Percentiles rank a stretch among this genome's conserved stretches.
phyloP scores from a whole-genome alignment of 2,113 vertebrate genomes.

The Platichthys stellatus region DNA sequence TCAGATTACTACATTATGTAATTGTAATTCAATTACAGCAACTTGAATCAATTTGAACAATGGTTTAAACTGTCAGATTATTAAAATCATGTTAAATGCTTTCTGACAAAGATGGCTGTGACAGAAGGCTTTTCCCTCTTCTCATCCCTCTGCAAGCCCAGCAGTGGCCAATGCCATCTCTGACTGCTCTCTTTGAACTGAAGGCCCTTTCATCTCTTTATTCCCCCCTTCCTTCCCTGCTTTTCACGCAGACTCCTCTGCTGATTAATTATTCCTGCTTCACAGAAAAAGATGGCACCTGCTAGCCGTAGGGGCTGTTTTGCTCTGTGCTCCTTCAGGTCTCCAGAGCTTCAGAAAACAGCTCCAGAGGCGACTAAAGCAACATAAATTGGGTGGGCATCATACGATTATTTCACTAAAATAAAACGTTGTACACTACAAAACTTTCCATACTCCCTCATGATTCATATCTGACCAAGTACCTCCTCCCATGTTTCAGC shows the following conservation, averaged over 20 bases:
- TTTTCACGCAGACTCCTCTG: slow-evolving; percentile 34
- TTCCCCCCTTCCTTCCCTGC: slow-evolving; percentile 12
- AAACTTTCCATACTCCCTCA: neutral
- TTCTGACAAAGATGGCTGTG: neutral
- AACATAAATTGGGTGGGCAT: neutral
- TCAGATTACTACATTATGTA: no score
- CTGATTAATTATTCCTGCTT: slow-evolving; percentile 64
- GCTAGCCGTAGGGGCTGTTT: slow-evolving; percentile 45
- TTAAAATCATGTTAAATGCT: slow-evolving; percentile 14
- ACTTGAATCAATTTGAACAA: neutral
- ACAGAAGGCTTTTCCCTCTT: neutral
- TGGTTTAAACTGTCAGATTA: slow-evolving; percentile 18
- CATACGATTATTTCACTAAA: neutral
- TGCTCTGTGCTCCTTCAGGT: slow-evolving; percentile 25
- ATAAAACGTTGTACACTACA: neutral
- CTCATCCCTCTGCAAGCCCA: slow-evolving; percentile 15
- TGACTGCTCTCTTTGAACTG: slow-evolving; percentile 57
- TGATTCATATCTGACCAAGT: slow-evolving; percentile 8
- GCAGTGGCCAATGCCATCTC: slow-evolving; percentile 21
- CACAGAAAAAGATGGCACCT: slow-evolving; percentile 51
- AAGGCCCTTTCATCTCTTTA: slow-evolving; percentile 59
- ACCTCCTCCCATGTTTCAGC: slow-evolving; percentile 20
- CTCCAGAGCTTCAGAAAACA: slow-evolving; percentile 16
- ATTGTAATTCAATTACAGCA: neutral
- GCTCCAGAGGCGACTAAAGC: neutral